A percentile compares a stretch with the other conserved stretches of the same genome.
phyloP scores from a whole-genome alignment of 2,797 vertebrate genomes.

The Tragopan temminckii region DNA sequence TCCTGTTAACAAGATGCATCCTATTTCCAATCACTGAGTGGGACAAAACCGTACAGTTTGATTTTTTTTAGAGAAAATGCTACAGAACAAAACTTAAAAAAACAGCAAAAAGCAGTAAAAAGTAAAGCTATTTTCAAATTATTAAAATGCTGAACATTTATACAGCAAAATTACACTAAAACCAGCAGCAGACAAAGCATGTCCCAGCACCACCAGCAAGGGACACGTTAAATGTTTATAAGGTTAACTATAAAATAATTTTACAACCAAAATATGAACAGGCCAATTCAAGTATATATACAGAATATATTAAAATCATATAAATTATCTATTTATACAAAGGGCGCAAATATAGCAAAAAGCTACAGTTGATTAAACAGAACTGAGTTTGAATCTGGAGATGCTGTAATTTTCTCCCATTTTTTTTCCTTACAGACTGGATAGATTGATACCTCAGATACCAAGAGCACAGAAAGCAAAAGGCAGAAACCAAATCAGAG shows the following conservation, averaged over 20 bases:
- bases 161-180: slow-evolving; percentile 69
- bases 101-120: slow-evolving; percentile 34
- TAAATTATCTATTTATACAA: slow-evolving; percentile 91
- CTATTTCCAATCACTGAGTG: not conserved
- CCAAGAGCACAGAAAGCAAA: slow-evolving; percentile 16
- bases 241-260: slow-evolving; percentile 76
- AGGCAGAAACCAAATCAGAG: not conserved
- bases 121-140: slow-evolving; percentile 73
- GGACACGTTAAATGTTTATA: slow-evolving; percentile 74
- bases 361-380: slow-evolving; percentile 62
- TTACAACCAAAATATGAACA: slow-evolving; percentile 80
- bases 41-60: slow-evolving; percentile 1
- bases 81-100: slow-evolving; percentile 10
- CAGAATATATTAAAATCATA: slow-evolving; percentile 91
- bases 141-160: slow-evolving; percentile 59
- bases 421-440: not conserved
- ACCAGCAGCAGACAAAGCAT: slow-evolving; percentile 76
- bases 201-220: slow-evolving; percentile 52
- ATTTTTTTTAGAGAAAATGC: not conserved
- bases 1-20: slow-evolving; percentile 13
- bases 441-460: slow-evolving; percentile 52
- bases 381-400: slow-evolving; percentile 51
- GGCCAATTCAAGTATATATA: slow-evolving; percentile 79
- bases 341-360: slow-evolving; percentile 86
- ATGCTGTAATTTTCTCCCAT: slow-evolving; percentile 15